phyloP scores from a whole-genome alignment of 2,113 vertebrate species.

The Lanius collurio region DNA sequence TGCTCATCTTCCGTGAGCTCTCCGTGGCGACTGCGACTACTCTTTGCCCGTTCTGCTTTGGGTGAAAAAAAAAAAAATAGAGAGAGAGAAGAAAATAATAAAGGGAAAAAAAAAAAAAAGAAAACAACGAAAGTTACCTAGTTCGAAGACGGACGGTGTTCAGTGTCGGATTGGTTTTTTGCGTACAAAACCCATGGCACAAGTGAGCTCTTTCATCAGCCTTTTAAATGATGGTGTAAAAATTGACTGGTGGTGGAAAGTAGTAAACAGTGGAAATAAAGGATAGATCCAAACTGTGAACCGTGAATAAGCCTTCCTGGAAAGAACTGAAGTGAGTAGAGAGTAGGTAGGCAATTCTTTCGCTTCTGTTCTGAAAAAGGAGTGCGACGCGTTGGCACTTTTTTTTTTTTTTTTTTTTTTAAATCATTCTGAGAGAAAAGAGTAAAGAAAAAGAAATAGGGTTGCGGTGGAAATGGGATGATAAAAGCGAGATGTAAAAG shows the following conservation, averaged over 20 bases:
- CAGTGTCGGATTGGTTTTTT: not conserved
- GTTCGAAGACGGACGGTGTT: not conserved
- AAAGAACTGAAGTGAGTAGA: not conserved
- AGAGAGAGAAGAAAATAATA: not conserved
- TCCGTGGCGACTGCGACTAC: not conserved
- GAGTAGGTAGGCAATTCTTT: not conserved
- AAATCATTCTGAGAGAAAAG: not conserved
- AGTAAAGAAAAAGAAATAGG: not conserved
- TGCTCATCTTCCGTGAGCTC: not conserved
- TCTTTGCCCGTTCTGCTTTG: not conserved
- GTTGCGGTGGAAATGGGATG: not conserved
- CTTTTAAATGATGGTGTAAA: not conserved
- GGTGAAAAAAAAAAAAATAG: accelerated
- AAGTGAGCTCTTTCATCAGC: not conserved
- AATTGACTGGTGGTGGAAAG: not conserved
- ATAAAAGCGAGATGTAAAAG: not conserved
- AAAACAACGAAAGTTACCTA: not conserved
- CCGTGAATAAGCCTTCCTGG: not conserved
- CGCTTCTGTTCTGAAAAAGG: not conserved
- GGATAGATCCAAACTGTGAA: not conserved
- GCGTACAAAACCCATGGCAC: not conserved
- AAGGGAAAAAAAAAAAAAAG: accelerated
- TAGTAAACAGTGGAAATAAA: not conserved
- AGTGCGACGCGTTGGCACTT: not conserved
- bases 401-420: not conserved